A percentile compares a stretch with the other conserved stretches of the same genome.
phyloP scores from a whole-genome alignment of 2,113 vertebrate species.

The Patagioenas fasciata region DNA sequence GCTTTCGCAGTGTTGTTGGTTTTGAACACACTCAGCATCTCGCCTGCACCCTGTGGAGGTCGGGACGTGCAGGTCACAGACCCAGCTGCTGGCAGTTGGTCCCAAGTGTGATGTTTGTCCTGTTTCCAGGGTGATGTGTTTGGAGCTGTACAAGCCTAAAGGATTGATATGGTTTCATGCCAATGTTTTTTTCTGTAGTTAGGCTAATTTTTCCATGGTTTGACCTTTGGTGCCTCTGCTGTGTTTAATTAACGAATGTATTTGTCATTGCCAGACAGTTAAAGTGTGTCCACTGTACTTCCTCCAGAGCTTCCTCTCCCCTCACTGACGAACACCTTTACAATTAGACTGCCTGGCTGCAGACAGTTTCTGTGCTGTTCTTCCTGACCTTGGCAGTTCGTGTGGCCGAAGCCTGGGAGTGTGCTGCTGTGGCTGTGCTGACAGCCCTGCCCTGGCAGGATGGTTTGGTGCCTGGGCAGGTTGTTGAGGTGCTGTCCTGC shows the following conservation, averaged over 20 bases:
- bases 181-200: background rate
- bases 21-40: rapidly evolving
- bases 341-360: background rate
- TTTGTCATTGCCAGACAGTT: background rate
- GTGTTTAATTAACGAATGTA: background rate
- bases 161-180: background rate
- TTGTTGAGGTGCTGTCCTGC: background rate
- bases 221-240: background rate
- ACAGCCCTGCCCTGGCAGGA: background rate
- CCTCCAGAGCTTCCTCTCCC: background rate
- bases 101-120: background rate
- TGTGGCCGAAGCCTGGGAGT: background rate
- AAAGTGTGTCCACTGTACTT: background rate
- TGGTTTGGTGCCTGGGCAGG: background rate
- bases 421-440: background rate
- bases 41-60: background rate
- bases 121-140: background rate
- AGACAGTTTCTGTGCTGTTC: background rate
- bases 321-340: background rate
- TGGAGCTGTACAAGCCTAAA: background rate
- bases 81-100: background rate
- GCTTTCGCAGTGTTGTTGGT: background rate
- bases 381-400: background rate
- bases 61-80: background rate
- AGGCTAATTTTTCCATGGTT: background rate